Evolutionary conservation across 2,113 vertebrate genomes (phyloP), one percentile per base, ranked within the genome.

Genomic region (Upupa epops): DNA sequence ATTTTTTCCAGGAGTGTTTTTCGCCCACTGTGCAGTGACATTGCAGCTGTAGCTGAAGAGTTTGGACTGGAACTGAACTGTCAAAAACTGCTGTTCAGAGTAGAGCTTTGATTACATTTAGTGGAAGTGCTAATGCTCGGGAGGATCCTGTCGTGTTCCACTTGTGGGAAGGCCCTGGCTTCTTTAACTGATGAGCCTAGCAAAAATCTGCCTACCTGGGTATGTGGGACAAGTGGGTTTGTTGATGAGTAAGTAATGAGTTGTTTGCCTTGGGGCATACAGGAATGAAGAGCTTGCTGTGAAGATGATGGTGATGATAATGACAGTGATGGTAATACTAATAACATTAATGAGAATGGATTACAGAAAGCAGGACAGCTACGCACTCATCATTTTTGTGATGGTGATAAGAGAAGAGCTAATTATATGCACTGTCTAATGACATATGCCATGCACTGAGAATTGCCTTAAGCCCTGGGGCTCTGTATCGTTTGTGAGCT

Each of bases 1-100:
- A 94, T 94, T 94, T 94, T 90, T 95, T 93, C 89, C 68, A 95
- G 83, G 91, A 92, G 89, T 54, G 37, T 45, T 89, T 88, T 89
- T 77, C 81, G 83, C 92, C 92, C 79, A 25, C 95, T 94, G 93
- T 80, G 93, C 90, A 32, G n/a, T 89, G 91, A 94, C 90, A 89
- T 94, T 95, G 92, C 66, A 70, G 32, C 42, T 79, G 29, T 40
- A 66, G 74, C 81, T n/a, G 49, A 79, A 55, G 36, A 48, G 29
- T 84, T 92, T 87, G 71, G 76, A 36, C 48, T 60, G 29, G 60
- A 88, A 66, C 48, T 3, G 2, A 88, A 64, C 48, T 86, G 48
- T 52, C 48, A 66, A 60, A n/a, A 87, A 34, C 4, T 29, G 9
- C 11, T 1, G 5, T 31, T 82, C 61, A 20, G 42, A 81, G 34